Evolutionary conservation across 2,797 vertebrate genomes (phyloP), one percentile per base, ranked within the genome.

Genomic region (Pachyuromys duprasi): DNA sequence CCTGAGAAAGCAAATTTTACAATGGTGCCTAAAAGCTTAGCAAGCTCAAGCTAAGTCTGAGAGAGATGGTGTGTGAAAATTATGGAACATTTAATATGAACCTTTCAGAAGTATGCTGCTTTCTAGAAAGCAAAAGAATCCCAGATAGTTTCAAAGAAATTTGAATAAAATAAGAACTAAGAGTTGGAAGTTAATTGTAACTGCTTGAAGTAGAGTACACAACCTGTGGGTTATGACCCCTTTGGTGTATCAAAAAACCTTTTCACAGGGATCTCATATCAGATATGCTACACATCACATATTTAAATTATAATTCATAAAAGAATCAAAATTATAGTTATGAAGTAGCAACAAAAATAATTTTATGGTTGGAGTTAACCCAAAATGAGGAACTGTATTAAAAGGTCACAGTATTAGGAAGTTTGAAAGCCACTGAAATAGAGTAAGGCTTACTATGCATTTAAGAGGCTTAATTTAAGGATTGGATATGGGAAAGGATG

Each of bases 121-220:
- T 86, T 94, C 20, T 70, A 36, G 28, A 69, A 86, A 69, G 20
- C 45, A 60, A 86, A 76, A 67, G 28, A 80, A 80, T 81, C n/a
- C 17, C 18, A 55, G 28, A 12, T 60, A 13, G 11, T 69, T 88
- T 49, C 8, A 91, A 63, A 60, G 53, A 70, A 8, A 12, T 62
- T 55, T 69, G 39, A 76, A 15, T 81, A 33, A 12, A 86, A 87
- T 62, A 53, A 76, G 49, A 42, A n/a, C 17, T 72, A 14, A 36
- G 49, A 67, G 13, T 65, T 86, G 45, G n/a, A 86, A 86, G 65
- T 95, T 60, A 6, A 87, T 53, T 57, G 70, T 91, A 82, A 87
- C 26, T 22, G 5, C 67, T 81, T 62, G 22, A 81, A 57, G 33
- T 57, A 55, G 76, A 79, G 18, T 79, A 22, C 76, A 22, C 53